phyloP scores from a whole-genome alignment of 1,140 invertebrate genomes.

The Portunus trituberculatus region DNA sequence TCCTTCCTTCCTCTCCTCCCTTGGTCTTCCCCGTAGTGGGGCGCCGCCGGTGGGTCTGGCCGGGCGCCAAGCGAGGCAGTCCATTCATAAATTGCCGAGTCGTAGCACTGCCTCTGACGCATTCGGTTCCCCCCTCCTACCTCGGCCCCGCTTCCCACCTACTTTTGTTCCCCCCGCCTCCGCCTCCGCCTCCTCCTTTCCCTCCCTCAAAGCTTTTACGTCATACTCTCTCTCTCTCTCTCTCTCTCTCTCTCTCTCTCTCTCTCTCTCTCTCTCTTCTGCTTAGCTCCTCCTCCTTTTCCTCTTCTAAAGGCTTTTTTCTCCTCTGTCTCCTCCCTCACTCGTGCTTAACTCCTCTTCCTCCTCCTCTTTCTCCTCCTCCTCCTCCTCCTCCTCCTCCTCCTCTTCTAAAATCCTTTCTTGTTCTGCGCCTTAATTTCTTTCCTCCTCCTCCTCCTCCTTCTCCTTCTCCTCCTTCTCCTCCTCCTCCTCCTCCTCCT shows the following conservation, averaged over 20 bases:
- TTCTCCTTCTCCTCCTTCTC: not conserved
- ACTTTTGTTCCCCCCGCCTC: not conserved
- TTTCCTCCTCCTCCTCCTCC: not conserved
- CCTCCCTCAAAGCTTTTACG: not conserved
- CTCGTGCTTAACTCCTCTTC: not conserved
- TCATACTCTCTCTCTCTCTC: not conserved
- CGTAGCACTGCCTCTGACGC: not conserved
- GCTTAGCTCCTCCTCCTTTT: not conserved
- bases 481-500: not conserved
- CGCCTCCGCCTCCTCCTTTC: not conserved
- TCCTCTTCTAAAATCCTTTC: not conserved
- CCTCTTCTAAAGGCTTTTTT: not conserved
- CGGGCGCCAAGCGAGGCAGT: not conserved
- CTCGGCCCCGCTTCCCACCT: not conserved
- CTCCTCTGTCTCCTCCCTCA: not conserved
- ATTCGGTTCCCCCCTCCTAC: not conserved
- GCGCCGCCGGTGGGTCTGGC: not conserved
- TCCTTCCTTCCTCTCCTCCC: not conserved
- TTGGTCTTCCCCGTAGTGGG: not conserved
- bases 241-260: too few relatives aligned
- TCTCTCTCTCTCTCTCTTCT: not conserved
- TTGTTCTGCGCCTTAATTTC: not conserved
- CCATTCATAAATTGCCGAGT: not conserved
- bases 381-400: not conserved
- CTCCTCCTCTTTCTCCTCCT: not conserved